phyloP scores from a whole-genome alignment of 1,140 invertebrate species.

The Potamilus streckersoni region DNA sequence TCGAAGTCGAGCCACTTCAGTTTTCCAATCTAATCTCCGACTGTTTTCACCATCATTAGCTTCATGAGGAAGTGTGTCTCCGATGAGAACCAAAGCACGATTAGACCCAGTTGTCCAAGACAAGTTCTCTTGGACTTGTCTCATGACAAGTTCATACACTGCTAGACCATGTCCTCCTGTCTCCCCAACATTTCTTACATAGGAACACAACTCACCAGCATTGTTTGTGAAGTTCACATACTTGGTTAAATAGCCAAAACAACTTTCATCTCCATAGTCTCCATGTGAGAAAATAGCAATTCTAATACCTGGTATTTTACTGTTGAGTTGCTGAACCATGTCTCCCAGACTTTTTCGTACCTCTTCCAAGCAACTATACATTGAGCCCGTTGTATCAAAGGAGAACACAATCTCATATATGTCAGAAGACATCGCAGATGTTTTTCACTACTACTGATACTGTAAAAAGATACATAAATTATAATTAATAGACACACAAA shows the following conservation, averaged over 20 bases:
- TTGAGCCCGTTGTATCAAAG: constrained; percentile 59
- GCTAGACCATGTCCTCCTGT: constrained; percentile 29
- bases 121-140: constrained; percentile 30
- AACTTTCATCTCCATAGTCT: constrained; percentile 44
- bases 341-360: constrained; percentile 42
- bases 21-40: constrained; percentile 44
- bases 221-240: constrained; percentile 35
- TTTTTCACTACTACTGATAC: too few species aligned
- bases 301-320: constrained; percentile 47
- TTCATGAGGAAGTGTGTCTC: constrained; percentile 48
- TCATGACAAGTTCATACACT: constrained; percentile 42
- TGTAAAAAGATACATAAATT: too few species aligned
- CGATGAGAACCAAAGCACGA: constrained; percentile 51
- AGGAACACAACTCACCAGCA: constrained; percentile 22
- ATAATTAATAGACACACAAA: too few species aligned
- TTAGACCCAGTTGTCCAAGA: constrained; percentile 52
- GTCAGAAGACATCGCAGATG: too few species aligned
- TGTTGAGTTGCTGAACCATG: constrained; percentile 49
- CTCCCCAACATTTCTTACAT: constrained; percentile 19
- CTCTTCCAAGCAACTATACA: constrained; percentile 38
- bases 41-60: constrained; percentile 22
- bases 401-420: constrained; percentile 49
- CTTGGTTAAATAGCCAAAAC: constrained; percentile 32
- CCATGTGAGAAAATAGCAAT: constrained; percentile 20
- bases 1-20: constrained; percentile 33